A percentile compares a stretch with the other conserved stretches of the same genome.
Conservation (phyloP, 2,113 vertebrate genomes). For the Psittacus erithacus region DNA sequence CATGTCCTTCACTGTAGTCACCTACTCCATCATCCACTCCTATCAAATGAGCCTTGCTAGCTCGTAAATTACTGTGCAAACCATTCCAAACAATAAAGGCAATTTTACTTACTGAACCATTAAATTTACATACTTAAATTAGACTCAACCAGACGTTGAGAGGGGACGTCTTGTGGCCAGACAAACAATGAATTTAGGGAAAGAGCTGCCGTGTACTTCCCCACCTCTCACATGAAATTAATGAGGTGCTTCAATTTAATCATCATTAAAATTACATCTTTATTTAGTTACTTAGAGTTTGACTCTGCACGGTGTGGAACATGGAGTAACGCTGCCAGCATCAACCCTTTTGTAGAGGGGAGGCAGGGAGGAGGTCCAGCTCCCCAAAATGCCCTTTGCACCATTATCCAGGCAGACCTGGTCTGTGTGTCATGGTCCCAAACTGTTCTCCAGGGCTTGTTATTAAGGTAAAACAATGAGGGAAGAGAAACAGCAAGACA, state of each 20-base stretch:
- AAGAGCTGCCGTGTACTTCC: conserved; percentile 49
- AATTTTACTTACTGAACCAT: conserved; percentile 80
- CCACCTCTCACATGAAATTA: conserved; percentile 77
- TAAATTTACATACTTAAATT: conserved; percentile 79
- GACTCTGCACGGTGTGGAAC: conserved; percentile 6
- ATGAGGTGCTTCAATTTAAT: conserved; percentile 76
- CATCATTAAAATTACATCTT: conserved; percentile 72
- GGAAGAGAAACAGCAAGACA: neutral
- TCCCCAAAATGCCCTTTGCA: neutral
- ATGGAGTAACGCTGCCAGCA: neutral
- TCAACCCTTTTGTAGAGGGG: neutral
- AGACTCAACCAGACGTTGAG: conserved; percentile 68
- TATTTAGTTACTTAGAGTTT: conserved; percentile 72
- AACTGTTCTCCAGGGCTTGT: neutral
- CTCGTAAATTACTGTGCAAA: conserved; percentile 75
- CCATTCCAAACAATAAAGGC: conserved; percentile 77
- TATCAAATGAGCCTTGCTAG: conserved; percentile 63
- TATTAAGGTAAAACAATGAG: neutral
- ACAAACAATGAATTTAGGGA: conserved; percentile 74
- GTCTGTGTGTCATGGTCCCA: neutral
- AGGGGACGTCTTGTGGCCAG: conserved; percentile 62
- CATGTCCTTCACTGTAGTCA: conserved; percentile 42
- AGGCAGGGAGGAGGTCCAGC: neutral
- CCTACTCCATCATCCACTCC: conserved; percentile 58
- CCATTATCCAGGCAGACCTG: neutral